Base-by-base conservation (phyloP, 1,140 invertebrate genomes). In the Chionoecetes opilio region DNA sequence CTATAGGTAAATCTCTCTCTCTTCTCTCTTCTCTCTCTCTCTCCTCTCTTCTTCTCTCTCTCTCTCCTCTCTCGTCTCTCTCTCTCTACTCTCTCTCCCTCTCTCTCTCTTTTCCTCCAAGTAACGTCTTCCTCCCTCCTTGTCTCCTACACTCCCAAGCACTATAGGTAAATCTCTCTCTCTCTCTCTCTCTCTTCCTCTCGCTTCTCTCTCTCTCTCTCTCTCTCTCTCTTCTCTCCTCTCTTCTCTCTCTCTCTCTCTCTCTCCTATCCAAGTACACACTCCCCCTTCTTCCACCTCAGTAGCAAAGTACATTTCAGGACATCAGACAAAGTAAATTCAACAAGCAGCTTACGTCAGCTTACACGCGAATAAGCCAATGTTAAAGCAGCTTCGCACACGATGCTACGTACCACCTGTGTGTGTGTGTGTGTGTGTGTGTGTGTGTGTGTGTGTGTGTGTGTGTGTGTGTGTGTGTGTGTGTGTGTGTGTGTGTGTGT, bases 291-390 rank as follows among this genome's bases (percentile, higher is more conserved):
- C 46, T 53, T 53, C 21, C 46, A 9, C 46, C 46, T 53, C 46
- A 53, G 11, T 53, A 41, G 53, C 53, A 63, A n/a, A 21, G 53
- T 63, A 63, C 26, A 17, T 9, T 26, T 75, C 63, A 75, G 63
- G 11, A 5, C 63, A 75, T 75, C 63, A 75, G 63, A 26, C 63
- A 75, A 26, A 75, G 63, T 75, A 26, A 11, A 75, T 26, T 75
- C 63, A n/a, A 75, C 63, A 75, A 75, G 21, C 11, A 26, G 63
- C 63, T 75, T 75, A 75, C 63, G 63, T 75, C 63, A 8, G 63
- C 63, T 75, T 75, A 75, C 63, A 75, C 11, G 63, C n/a, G 63
- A 75, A 75, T 75, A 75, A 75, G 63, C 63, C 63, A 75, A 75
- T 75, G 63, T 75, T 75, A n/a, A 75, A 75, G n/a, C 63, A 3